A percentile compares a stretch with the other conserved stretches of the same genome.
These are phyloP conservation scores for Oriolus oriolus DNA, from an alignment of 2,113 vertebrate species.

Conservation along the genomic window DNA sequence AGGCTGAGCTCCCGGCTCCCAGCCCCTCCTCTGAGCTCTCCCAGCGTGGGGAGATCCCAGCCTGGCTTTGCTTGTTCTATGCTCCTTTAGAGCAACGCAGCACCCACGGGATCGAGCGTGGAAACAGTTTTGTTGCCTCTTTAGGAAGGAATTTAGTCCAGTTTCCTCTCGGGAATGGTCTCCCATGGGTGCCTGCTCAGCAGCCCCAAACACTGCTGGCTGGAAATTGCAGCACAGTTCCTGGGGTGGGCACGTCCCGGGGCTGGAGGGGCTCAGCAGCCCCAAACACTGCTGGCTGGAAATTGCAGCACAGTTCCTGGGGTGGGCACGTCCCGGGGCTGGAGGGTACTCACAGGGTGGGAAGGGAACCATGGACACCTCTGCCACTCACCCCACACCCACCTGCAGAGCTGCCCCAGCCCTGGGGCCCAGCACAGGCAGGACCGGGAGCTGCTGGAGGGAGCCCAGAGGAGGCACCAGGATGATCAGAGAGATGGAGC, in stretches of 20 bases:
- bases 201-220: background rate
- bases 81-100: background rate
- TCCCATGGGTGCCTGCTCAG: background rate
- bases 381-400: background rate
- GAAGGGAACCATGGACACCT: background rate
- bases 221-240: accelerated
- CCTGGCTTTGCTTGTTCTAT: background rate
- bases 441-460: background rate
- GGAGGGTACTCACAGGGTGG: background rate
- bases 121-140: background rate
- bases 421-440: background rate
- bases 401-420: background rate
- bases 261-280: background rate
- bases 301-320: accelerated
- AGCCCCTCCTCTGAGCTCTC: background rate
- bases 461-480: background rate
- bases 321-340: background rate
- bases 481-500: background rate
- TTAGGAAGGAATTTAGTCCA: background rate
- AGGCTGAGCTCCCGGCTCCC: background rate
- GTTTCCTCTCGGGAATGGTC: background rate
- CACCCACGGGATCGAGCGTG: too few species aligned
- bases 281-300: background rate
- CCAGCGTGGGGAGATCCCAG: background rate
- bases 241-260: background rate